Conservation (phyloP, 2,113 vertebrate species). For the Lamprologus speciosus region DNA sequence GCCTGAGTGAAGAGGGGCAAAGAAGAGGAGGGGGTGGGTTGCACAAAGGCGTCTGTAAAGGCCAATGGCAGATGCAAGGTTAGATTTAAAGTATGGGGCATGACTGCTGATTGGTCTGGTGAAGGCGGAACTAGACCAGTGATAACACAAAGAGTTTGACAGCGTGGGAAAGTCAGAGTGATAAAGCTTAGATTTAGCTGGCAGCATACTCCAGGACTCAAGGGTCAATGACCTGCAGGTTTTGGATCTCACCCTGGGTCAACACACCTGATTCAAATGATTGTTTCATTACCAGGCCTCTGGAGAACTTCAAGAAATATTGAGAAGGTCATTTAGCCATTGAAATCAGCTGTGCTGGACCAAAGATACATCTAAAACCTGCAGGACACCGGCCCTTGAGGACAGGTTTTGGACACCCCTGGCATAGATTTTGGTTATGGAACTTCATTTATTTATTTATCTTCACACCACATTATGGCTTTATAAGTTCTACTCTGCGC, state of each 20-base stretch:
- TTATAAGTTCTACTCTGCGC: background rate
- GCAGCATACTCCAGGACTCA: background rate
- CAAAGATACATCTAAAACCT: background rate
- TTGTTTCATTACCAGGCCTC: background rate
- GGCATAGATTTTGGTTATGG: background rate
- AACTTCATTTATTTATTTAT: background rate
- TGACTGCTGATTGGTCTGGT: fast-evolving
- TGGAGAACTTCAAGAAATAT: fast-evolving
- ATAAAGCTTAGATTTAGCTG: background rate
- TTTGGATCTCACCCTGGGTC: background rate
- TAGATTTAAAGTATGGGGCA: background rate
- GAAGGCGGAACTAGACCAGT: background rate
- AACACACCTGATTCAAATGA: background rate
- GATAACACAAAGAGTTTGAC: background rate
- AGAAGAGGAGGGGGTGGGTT: background rate
- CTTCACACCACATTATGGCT: background rate
- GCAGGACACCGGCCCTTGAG: background rate
- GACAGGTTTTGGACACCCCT: background rate
- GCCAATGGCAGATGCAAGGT: background rate
- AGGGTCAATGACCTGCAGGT: background rate
- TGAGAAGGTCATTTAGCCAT: background rate
- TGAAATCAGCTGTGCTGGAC: background rate
- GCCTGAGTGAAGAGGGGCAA: background rate
- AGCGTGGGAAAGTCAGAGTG: fast-evolving
- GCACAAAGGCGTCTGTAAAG: background rate